Evolutionary conservation across 2,797 vertebrate genomes (phyloP).

Genomic region (Halcyon leucocephala): DNA sequence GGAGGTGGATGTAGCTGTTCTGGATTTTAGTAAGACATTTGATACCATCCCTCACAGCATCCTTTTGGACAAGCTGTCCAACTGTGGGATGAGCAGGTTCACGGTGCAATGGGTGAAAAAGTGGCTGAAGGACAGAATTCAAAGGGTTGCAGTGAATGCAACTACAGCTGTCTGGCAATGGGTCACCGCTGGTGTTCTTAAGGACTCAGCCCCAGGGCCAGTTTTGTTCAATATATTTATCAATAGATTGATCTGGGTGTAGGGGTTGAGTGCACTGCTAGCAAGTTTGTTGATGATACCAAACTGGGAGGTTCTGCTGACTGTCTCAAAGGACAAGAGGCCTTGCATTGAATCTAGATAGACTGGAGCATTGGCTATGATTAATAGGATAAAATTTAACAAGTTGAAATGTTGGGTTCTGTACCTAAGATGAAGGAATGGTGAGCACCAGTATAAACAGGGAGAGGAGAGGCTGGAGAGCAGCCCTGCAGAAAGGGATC

Average conservation of each 20-base stretch:
- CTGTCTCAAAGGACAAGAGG: background rate
- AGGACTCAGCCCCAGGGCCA: background rate
- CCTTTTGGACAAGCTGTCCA: background rate
- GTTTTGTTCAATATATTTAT: background rate
- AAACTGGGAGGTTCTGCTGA: background rate
- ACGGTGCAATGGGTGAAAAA: background rate
- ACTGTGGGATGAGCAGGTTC: too few relatives aligned
- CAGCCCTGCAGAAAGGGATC: background rate
- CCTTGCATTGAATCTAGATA: background rate
- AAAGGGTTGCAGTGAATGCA: background rate
- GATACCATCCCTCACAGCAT: background rate
- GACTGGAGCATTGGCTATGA: background rate
- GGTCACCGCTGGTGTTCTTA: background rate
- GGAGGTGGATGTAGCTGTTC: background rate
- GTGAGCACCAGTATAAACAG: background rate
- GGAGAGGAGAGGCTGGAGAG: background rate
- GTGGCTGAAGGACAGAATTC: background rate
- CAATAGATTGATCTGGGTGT: background rate
- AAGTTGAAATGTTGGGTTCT: background rate
- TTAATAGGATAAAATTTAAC: background rate
- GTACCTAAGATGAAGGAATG: accelerated
- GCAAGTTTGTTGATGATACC: background rate
- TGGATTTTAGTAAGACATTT: background rate
- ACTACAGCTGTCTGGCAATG: background rate
- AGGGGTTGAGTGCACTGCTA: background rate